Percentiles rank a stretch among this genome's conserved stretches.
Evolutionary conservation across 1,140 invertebrate species (phyloP).

Genomic region (Phortica variegata): DNA sequence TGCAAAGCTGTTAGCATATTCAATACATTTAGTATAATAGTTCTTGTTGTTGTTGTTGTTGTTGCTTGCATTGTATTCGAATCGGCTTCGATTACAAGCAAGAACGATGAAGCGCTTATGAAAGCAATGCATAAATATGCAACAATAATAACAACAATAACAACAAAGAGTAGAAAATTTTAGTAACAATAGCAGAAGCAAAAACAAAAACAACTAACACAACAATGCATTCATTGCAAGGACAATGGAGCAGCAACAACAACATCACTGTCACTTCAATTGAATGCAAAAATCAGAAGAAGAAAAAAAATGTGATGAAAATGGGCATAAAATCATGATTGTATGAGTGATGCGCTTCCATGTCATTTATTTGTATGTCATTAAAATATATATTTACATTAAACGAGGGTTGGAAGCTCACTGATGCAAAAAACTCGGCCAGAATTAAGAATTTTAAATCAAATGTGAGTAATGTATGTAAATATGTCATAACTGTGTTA

Average conservation of each 20-base stretch:
- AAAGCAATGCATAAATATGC: not conserved
- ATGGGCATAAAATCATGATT: conserved; percentile 6
- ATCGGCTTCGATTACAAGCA: conserved; percentile 26
- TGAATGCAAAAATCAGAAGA: not conserved
- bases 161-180: not conserved
- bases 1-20: conserved; percentile 17
- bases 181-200: not conserved
- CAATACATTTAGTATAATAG: conserved; percentile 21
- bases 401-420: too few species aligned
- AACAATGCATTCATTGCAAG: conserved; percentile 45
- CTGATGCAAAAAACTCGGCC: too few species aligned
- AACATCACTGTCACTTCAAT: conserved; percentile 15
- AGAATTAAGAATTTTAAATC: too few species aligned
- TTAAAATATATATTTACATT: too few species aligned
- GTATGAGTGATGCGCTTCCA: conserved; percentile 19
- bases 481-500: conserved; percentile 24
- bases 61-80: conserved; percentile 18
- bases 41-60: conserved; percentile 4
- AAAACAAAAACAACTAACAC: not conserved
- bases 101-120: conserved; percentile 32
- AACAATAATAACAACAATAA: conserved; percentile 4
- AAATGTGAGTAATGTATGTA: conserved; percentile 1
- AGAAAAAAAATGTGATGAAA: conserved; percentile 22
- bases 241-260: too few species aligned
- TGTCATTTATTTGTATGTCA: too few species aligned